These are phyloP conservation scores for Sarcophaga caerulescens DNA, from an alignment of 2,888 invertebrate genomes.

Conservation along the genomic window DNA sequence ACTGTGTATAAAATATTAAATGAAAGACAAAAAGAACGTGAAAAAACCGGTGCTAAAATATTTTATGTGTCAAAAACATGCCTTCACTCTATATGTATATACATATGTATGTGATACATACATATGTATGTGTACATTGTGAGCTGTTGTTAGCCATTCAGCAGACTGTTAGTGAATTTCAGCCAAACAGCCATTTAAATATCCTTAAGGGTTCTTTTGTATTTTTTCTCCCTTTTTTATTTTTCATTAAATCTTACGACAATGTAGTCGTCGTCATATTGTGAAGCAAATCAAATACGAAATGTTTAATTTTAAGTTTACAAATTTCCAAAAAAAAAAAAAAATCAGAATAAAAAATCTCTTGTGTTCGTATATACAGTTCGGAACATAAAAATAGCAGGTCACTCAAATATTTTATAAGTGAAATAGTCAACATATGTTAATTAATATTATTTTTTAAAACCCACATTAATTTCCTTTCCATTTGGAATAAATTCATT, in stretches of 20 bases:
- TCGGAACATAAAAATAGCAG: background rate
- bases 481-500: too few relatives aligned
- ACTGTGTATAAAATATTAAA: background rate
- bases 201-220: slow-evolving; percentile 34
- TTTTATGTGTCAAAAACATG: slow-evolving; percentile 43
- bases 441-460: too few relatives aligned
- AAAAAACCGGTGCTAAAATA: slow-evolving; percentile 49
- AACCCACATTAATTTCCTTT: too few relatives aligned
- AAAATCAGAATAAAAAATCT: background rate
- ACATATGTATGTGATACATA: background rate
- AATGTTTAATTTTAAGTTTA: background rate
- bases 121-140: background rate
- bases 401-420: background rate
- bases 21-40: background rate
- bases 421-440: too few relatives aligned
- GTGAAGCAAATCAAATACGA: background rate
- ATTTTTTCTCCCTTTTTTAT: background rate
- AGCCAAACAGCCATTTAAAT: slow-evolving; percentile 29
- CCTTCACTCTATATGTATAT: background rate
- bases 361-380: background rate
- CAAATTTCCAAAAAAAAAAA: background rate
- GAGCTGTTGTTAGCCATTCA: background rate
- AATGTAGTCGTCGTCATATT: background rate
- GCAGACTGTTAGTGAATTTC: background rate
- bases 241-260: background rate